phyloP scores from a whole-genome alignment of 2,113 vertebrate genomes.

The Scatophagus argus region DNA sequence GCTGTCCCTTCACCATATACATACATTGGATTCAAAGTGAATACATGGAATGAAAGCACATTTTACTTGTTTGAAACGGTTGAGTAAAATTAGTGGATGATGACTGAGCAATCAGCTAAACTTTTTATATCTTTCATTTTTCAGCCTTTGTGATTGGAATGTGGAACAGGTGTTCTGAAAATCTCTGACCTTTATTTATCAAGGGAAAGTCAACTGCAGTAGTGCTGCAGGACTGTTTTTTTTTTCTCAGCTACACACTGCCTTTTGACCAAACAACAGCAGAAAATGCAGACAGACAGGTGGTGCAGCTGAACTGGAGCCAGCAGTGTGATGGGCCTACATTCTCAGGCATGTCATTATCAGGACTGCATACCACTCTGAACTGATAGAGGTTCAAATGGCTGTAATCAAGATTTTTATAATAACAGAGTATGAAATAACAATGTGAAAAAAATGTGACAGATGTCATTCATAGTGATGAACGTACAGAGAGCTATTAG shows the following conservation, averaged over 20 bases:
- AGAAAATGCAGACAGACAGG: not conserved
- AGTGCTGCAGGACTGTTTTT: not conserved
- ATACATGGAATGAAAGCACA: not conserved
- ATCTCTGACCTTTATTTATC: slow-evolving; percentile 22
- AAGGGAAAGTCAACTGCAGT: not conserved
- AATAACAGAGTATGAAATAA: not conserved
- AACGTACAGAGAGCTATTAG: not conserved
- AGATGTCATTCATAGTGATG: not conserved
- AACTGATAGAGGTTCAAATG: not conserved
- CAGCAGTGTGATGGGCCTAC: not conserved
- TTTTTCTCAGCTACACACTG: not conserved
- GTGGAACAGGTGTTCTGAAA: slow-evolving; percentile 28
- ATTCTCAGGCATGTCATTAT: not conserved
- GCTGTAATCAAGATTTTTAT: not conserved
- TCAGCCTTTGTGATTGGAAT: slow-evolving; percentile 4
- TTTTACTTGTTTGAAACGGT: not conserved
- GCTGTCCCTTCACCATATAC: not conserved
- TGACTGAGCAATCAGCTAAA: not conserved
- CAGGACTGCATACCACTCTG: not conserved
- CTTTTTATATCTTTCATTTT: not conserved
- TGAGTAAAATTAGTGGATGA: not conserved
- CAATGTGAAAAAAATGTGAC: not conserved
- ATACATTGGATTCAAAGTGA: not conserved
- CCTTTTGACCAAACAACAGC: not conserved
- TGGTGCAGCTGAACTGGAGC: not conserved